These are phyloP conservation scores for Hoplias malabaricus DNA, from an alignment of 2,113 vertebrate genomes.

Conservation along the genomic window DNA sequence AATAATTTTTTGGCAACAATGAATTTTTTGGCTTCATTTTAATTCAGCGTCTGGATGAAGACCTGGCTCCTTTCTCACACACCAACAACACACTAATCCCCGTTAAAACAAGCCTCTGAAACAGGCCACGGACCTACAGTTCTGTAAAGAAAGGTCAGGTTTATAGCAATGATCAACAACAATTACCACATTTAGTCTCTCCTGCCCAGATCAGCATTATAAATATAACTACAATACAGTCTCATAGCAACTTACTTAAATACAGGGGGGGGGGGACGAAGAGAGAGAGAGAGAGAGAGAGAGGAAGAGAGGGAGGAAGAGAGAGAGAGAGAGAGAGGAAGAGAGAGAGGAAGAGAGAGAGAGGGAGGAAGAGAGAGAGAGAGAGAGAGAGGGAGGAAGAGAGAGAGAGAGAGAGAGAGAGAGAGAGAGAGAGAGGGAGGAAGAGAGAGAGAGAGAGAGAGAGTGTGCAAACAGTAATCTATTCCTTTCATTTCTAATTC, in stretches of 20 bases:
- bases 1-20: too few relatives aligned
- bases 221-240: not conserved
- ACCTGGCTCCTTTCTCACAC: too few relatives aligned
- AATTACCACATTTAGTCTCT: not conserved
- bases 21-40: too few relatives aligned
- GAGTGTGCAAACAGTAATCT: not conserved
- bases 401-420: not conserved
- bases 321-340: not conserved
- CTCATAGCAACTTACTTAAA: not conserved
- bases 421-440: not conserved
- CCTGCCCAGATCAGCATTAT: not conserved
- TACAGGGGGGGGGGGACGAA: not conserved
- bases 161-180: not conserved
- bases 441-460: not conserved
- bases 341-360: not conserved
- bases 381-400: not conserved
- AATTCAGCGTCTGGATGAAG: too few relatives aligned
- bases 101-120: too few relatives aligned
- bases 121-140: not conserved
- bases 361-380: not conserved
- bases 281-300: not conserved
- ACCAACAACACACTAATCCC: not conserved
- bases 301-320: not conserved
- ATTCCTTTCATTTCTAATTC: conserved; percentile 16
- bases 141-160: not conserved